phyloP scores from a whole-genome alignment of 2,888 invertebrate species.

The Rhyacophila evoluta region DNA sequence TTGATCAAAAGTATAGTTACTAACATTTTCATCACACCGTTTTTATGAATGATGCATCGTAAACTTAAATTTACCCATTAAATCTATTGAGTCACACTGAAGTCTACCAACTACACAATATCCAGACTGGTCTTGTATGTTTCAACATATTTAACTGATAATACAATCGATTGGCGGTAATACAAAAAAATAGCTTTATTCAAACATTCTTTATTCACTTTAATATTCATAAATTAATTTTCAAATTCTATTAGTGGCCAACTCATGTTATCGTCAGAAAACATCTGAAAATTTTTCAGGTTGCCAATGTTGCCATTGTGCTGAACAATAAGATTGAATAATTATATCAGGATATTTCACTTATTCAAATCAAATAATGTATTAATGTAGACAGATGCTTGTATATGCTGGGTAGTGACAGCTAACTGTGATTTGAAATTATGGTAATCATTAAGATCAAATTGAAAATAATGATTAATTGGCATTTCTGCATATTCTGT shows the following conservation, averaged over 20 bases:
- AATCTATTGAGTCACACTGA: too few species aligned
- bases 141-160: too few species aligned
- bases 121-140: too few species aligned
- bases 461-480: background rate
- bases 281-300: background rate
- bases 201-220: too few species aligned
- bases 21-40: too few species aligned
- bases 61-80: too few species aligned
- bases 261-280: background rate
- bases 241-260: background rate
- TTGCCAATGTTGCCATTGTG: background rate
- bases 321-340: background rate
- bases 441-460: background rate
- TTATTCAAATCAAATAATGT: conserved; percentile 34
- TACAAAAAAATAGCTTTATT: too few species aligned
- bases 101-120: too few species aligned
- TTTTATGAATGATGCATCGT: too few species aligned
- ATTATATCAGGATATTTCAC: background rate
- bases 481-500: background rate
- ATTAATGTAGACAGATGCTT: conserved; percentile 44
- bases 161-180: too few species aligned
- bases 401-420: conserved; percentile 34
- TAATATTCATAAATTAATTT: background rate
- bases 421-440: conserved; percentile 31
- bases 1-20: too few species aligned